Evolutionary conservation across 2,888 invertebrate species (phyloP), one percentile per base, ranked within the genome.

Genomic region (Antheraea yamamai): DNA sequence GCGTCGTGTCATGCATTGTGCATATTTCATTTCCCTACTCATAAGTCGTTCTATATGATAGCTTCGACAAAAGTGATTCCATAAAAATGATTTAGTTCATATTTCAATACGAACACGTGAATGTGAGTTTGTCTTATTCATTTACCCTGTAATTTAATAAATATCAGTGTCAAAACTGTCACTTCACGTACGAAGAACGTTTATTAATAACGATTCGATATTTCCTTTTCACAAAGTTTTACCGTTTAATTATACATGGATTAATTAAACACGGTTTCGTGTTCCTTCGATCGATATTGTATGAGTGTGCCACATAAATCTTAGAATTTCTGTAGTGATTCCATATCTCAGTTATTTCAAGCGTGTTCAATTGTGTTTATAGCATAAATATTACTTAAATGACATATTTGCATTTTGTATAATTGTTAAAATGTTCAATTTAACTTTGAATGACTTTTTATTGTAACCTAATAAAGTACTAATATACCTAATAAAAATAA

Each of bases 141-240:
- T 64, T 64, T 64, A 64, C 64, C 16, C 26, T 26, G 64, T 66
- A 66, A 66, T 66, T 66, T 66, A 66, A 66, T 66, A 16, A 30
- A 66, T 30, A 66, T 66, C 64, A 66, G 16, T 66, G 64, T 66
- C 64, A 66, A 64, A 30, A 66, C 64, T 66, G 64, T 16, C 64
- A 66, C 16, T 66, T 66, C 26, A 26, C 23, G 8, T 66, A 66
- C 64, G 64, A 66, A 30, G 16, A 66, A 66, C 64, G 10, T 26
- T 26, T 16, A 61, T 66, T 30, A 30, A 66, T 14, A 14, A 16
- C 16, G 64, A 30, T 30, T 16, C 30, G 26, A 26, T 66, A 66
- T 66, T 64, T 23, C 64, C 64, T 64, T 66, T 30, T 26, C 30
- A 66, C 14, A 16, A 66, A 30, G 14, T 66, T 66, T 66, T 30